Evolutionary conservation across 1,140 invertebrate species (phyloP).

Genomic region (Lasioglossum albipes): DNA sequence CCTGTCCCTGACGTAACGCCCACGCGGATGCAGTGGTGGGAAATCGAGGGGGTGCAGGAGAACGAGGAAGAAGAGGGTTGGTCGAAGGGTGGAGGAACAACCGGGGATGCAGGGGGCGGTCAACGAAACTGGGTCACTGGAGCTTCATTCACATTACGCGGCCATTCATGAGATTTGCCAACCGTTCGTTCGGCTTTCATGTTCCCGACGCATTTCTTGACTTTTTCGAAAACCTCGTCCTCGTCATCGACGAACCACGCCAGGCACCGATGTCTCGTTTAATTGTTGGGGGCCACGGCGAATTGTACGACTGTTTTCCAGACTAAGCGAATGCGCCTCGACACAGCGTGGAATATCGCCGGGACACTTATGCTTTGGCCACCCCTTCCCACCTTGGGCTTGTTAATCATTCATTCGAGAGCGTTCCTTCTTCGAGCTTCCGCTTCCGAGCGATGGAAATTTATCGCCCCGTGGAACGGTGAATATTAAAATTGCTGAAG

Average conservation of each 20-base stretch:
- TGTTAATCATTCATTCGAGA: neutral
- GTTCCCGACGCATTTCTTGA: slow-evolving; percentile 46
- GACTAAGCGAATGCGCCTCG: neutral
- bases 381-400: neutral
- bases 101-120: slow-evolving; percentile 48
- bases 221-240: slow-evolving; percentile 46
- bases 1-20: slow-evolving; percentile 71
- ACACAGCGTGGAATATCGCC: neutral
- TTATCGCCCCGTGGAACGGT: too few species aligned
- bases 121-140: slow-evolving; percentile 77
- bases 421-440: neutral
- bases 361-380: neutral
- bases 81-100: slow-evolving; percentile 24
- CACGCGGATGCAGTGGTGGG: slow-evolving; percentile 48
- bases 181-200: slow-evolving; percentile 76
- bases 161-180: slow-evolving; percentile 79
- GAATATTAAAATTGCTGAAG: too few species aligned
- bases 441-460: neutral
- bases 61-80: neutral
- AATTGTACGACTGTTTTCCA: neutral
- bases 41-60: neutral
- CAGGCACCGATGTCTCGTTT: neutral
- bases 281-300: neutral
- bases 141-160: slow-evolving; percentile 81
- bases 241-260: too few species aligned